Evolutionary conservation across 2,888 invertebrate species (phyloP).

Genomic region (Chromoteleia sp.): DNA sequence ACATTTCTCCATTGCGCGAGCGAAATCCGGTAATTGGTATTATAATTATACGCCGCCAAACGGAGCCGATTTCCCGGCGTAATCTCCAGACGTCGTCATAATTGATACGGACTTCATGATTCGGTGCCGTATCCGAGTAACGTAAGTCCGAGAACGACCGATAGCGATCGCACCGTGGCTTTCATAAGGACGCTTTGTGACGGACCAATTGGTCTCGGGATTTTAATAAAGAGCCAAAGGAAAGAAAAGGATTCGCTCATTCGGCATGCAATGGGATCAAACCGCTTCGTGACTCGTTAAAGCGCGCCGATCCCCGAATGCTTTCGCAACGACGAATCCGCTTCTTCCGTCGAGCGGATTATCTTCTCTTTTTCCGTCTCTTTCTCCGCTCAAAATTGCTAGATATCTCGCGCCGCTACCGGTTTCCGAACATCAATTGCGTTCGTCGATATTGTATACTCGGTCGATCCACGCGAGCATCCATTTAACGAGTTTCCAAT

Average conservation of each 20-base stretch:
- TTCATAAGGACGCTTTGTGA: slow-evolving; percentile 51
- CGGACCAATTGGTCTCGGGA: slow-evolving; percentile 29
- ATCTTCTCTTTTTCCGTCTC: slow-evolving; percentile 10
- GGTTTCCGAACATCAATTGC: slow-evolving; percentile 43
- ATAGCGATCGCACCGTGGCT: slow-evolving; percentile 30
- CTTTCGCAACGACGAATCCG: slow-evolving; percentile 45
- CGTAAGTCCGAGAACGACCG: slow-evolving; percentile 35
- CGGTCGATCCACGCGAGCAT: background rate
- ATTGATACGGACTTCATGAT: slow-evolving; percentile 56
- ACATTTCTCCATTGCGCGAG: slow-evolving; percentile 30
- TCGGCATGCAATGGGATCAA: slow-evolving; percentile 52
- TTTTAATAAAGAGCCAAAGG: slow-evolving; percentile 42
- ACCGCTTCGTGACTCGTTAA: slow-evolving; percentile 49
- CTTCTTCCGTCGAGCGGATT: slow-evolving; percentile 41
- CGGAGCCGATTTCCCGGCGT: slow-evolving; percentile 42
- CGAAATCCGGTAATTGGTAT: slow-evolving; percentile 42
- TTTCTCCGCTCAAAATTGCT: slow-evolving; percentile 8
- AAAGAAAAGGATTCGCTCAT: slow-evolving; percentile 27
- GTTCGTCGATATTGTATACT: slow-evolving; percentile 12
- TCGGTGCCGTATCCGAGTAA: too few species aligned
- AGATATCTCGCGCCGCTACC: slow-evolving; percentile 29
- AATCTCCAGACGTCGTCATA: slow-evolving; percentile 41
- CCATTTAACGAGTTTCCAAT: slow-evolving; percentile 15
- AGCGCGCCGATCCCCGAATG: slow-evolving; percentile 27
- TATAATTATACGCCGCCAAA: slow-evolving; percentile 48